Evolutionary conservation across 2,888 invertebrate genomes (phyloP), one percentile per base, ranked within the genome.

Genomic region (Limnephilus auricula): DNA sequence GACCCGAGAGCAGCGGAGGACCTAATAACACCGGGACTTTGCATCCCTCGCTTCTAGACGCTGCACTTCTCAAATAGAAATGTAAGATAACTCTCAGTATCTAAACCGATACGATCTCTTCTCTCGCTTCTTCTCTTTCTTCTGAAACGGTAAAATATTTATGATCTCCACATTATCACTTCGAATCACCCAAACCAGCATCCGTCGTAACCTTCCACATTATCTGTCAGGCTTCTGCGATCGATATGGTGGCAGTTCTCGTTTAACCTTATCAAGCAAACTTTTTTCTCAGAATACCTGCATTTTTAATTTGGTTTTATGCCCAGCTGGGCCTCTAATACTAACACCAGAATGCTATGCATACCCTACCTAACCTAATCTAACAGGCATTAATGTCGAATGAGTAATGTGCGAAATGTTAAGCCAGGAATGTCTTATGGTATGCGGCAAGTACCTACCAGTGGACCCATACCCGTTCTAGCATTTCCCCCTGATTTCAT

Each of bases 1-100:
- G 40, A 50, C 86, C 12, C 31, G 65, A 45, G 86, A 65, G 50
- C 84, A 65, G 32, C 9, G 18, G 86, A 65, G 50, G 50, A 86
- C 86, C 31, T 30, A 40, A 37, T 40, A 40, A 45, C 45, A 65
- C 50, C 4, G n/a, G 31, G 15, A 12, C 40, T n/a, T 84, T 34
- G 12, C 30, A 50, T 45, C 45, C 65, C 65, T 32, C 32, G 15
- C 34, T 50, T 15, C 31, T 65, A 30, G 50, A 30, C 15, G 86
- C 50, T 25, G 86, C 86, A 86, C 65, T 65, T 65, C 65, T 86
- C 86, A 86, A 86, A 65, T 31, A 31, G 86, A 31, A 86, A 86
- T 65, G 86, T 86, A 86, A 86, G 86, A 86, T 86, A 30, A 40
- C 40, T 84, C 40, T 84, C n/a, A 37, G 37, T 84, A 65, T n/a